A percentile compares a stretch with the other conserved stretches of the same genome.
These are phyloP conservation scores for Xenopus tropicalis DNA, from an alignment of 2,113 vertebrate genomes.

Conservation along the genomic window UCB_Xtro_10.0 CM004444.2:172876001-172876500, in stretches of 20 bases:
- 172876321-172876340: no score
- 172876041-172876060: not conserved
- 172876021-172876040: not conserved
- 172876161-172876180: not conserved
- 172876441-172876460: no score
- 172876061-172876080: not conserved
- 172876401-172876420: no score
- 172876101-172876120: not conserved
- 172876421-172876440: no score
- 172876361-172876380: no score
- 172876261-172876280: constrained; percentile 28
- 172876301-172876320: not conserved
- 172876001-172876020: no score
- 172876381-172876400: no score
- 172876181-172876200: constrained; percentile 7
- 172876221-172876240: constrained; percentile 24
- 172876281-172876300: constrained; percentile 38
- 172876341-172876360: no score
- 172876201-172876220: not conserved
- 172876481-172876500: no score
- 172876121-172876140: constrained; percentile 16
- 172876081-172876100: not conserved
- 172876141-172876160: not conserved
- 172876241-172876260: constrained; percentile 12
- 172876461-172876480: no score